phyloP scores from a whole-genome alignment of 2,888 invertebrate genomes.

The Mimas tiliae region DNA sequence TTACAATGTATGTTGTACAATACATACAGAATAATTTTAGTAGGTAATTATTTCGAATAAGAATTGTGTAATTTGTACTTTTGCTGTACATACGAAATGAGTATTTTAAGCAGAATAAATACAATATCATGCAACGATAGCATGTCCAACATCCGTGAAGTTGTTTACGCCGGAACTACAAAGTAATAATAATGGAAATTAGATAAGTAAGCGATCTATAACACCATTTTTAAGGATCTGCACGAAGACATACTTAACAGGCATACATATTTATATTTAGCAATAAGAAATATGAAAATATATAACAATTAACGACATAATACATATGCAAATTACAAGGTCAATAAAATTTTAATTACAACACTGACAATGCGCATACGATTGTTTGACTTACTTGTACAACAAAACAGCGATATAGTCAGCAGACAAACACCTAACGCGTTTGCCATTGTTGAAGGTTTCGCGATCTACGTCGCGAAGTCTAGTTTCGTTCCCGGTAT shows the following conservation, averaged over 20 bases:
- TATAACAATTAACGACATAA: conserved; percentile 3
- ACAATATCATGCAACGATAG: not conserved
- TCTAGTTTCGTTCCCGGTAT: conserved; percentile 54
- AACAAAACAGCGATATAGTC: conserved; percentile 62
- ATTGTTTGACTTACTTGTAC: conserved; percentile 63
- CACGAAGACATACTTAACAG: no score
- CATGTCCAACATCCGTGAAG: conserved; percentile 6
- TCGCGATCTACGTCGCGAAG: conserved; percentile 45
- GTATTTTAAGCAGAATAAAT: not conserved
- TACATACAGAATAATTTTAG: no score
- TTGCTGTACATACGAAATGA: not conserved
- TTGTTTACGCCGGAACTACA: conserved; percentile 12
- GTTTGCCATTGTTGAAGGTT: conserved; percentile 69
- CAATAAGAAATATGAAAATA: no score
- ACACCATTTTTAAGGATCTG: no score
- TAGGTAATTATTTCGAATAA: no score
- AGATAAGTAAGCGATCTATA: not conserved
- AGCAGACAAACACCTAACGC: conserved; percentile 73
- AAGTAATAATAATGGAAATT: conserved; percentile 1
- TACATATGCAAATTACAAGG: conserved; percentile 40
- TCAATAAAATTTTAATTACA: conserved; percentile 28
- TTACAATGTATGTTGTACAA: no score
- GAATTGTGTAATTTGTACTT: no score
- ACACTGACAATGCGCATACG: conserved; percentile 31
- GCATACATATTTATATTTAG: no score